These are phyloP conservation scores for Gymnocephalus cernua DNA, from an alignment of 2,113 vertebrate species.

Conservation along the genomic window DNA sequence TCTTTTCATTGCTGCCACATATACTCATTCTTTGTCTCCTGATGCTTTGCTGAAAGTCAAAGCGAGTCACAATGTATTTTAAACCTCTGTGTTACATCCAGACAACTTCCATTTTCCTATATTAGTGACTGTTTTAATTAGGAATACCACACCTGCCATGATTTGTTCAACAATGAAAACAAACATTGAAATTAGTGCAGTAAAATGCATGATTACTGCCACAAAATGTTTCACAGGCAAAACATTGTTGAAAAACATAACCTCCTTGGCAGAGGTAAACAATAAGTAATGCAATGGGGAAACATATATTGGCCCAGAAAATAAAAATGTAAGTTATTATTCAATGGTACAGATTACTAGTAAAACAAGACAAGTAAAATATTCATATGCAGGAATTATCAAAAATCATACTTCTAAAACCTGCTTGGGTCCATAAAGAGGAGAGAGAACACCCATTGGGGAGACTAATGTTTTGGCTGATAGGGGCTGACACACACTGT, in stretches of 20 bases:
- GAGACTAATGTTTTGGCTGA: conserved; percentile 28
- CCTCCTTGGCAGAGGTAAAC: too few species aligned
- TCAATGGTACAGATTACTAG: not conserved
- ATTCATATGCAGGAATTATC: not conserved
- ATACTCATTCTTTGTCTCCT: not conserved
- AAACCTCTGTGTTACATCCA: not conserved
- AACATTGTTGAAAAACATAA: too few species aligned
- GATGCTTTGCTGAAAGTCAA: conserved; percentile 6
- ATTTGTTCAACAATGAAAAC: too few species aligned
- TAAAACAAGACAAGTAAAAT: not conserved
- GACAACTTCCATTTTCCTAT: not conserved
- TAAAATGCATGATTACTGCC: too few species aligned
- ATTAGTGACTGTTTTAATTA: conserved; percentile 6
- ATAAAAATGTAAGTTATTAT: not conserved
- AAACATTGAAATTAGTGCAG: not conserved
- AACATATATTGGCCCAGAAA: not conserved
- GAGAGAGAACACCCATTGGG: conserved; percentile 7
- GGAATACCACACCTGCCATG: not conserved
- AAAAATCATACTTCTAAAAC: not conserved
- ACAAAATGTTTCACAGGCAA: not conserved
- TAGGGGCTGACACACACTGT: conserved; percentile 32
- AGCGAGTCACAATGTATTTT: conserved; percentile 6
- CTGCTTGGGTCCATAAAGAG: not conserved
- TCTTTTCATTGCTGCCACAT: conserved; percentile 11
- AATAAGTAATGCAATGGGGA: not conserved